Conservation (phyloP, 2,888 invertebrate species). For the Cataglyphis rosenhaueri region DNA sequence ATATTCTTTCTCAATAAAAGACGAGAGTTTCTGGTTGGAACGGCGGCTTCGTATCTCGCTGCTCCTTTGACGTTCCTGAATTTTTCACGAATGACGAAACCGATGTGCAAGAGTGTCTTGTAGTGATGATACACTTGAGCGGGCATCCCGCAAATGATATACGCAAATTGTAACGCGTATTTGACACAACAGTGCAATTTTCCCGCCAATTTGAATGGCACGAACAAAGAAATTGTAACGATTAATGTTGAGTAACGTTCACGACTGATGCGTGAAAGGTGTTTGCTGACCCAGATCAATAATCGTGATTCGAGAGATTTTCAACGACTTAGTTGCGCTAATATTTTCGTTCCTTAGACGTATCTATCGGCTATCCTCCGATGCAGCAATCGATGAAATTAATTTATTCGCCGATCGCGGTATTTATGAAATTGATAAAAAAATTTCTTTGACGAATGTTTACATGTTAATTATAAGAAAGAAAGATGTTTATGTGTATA, state of each 20-base stretch:
- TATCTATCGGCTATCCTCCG: slow-evolving; percentile 15
- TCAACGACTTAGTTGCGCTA: slow-evolving; percentile 36
- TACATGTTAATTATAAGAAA: not conserved
- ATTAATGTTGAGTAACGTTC: slow-evolving; percentile 63
- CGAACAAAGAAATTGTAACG: slow-evolving; percentile 65
- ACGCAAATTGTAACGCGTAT: not conserved
- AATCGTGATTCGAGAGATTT: slow-evolving; percentile 56
- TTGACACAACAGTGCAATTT: slow-evolving; percentile 26
- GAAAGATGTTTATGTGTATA: not conserved
- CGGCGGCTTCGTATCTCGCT: not conserved
- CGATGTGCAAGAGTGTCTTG: not conserved
- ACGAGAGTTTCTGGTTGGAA: slow-evolving; percentile 11
- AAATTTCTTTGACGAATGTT: not conserved
- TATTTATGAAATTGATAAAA: not conserved
- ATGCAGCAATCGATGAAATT: slow-evolving; percentile 33
- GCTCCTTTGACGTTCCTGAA: not conserved
- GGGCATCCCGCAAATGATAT: not conserved
- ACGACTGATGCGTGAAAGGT: slow-evolving; percentile 69
- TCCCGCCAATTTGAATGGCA: slow-evolving; percentile 21
- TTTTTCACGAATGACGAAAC: not conserved
- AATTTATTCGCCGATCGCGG: slow-evolving; percentile 16
- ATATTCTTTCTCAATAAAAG: slow-evolving; percentile 36
- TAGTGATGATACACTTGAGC: not conserved
- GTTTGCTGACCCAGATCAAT: slow-evolving; percentile 69
- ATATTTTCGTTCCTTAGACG: slow-evolving; percentile 21